Base-by-base conservation (phyloP, 1,140 invertebrate species). In the Telenomus remus region DNA sequence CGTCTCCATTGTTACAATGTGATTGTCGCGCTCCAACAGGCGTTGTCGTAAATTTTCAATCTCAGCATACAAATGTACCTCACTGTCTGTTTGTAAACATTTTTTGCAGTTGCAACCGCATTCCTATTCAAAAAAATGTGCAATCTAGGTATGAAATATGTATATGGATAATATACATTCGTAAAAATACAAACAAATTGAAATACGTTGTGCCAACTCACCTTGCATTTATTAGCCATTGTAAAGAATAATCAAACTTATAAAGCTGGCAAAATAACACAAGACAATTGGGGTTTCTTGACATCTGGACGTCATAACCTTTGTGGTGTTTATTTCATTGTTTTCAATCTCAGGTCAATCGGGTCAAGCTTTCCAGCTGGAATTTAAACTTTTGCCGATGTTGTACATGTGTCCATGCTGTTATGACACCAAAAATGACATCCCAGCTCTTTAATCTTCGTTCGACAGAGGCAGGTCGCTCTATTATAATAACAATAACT, bases 41-140 rank as follows among this genome's bases (percentile, higher is more conserved):
- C 93, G 91, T 82, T 94, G 93, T 80, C 95, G 92, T 65, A 97
- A 88, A 84, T 94, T 94, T 84, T 96, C 95, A 82, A 97, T 95
- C 89, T 97, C 95, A 15, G 92, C 93, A 84, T 95, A 94, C 57
- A 96, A 89, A 84, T 95, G 94, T 76, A 94, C 89, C 78, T 91
- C 92, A 37, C 80, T 86, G 13, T 86, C 85, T n/a, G 82, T 82
- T 60, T 84, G 78, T 51, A 81, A 88, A 80, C 88, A 91, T 74
- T 84, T 82, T 47, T 82, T 81, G 66, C 91, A 91, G 39, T 81
- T 83, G 84, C 91, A 91, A 6, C 90, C 90, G 79, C 91, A 92
- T 82, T 90, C 89, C 90, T 91, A 59, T 5, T 35, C 34, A 35
- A 35, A 35, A 5, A 35, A 35, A 10, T 6, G 34, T 5, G 10